Evolutionary conservation across 1,140 invertebrate species (phyloP).

Genomic region (Drosophila equinoxialis): DNA sequence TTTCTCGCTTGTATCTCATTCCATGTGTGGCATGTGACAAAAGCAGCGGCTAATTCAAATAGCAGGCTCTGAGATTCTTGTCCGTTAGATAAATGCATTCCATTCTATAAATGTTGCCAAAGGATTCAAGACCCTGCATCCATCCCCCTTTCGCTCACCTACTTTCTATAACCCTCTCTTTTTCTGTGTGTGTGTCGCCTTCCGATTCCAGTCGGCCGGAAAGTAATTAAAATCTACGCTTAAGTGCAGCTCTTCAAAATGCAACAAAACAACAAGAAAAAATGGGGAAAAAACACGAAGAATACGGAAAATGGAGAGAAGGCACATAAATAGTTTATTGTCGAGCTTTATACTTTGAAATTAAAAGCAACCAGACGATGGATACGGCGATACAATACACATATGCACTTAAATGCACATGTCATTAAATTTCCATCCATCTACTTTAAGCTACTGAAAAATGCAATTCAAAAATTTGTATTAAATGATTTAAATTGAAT

Average conservation of each 20-base stretch:
- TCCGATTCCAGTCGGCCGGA: conserved; percentile 77
- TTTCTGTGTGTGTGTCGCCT: conserved; percentile 41
- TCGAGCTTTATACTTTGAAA: conserved; percentile 15
- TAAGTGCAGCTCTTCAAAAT: conserved; percentile 73
- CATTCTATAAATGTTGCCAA: conserved; percentile 73
- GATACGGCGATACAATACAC: neutral
- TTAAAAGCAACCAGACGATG: conserved; percentile 15
- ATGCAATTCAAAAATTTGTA: no score
- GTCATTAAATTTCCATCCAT: no score
- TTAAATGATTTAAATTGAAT: no score
- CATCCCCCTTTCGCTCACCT: neutral
- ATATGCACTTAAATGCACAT: neutral
- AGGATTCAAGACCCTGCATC: conserved; percentile 36
- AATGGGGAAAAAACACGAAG: conserved; percentile 1
- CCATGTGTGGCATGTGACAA: conserved; percentile 45
- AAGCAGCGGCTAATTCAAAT: conserved; percentile 74
- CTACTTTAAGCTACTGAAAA: no score
- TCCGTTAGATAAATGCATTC: conserved; percentile 74
- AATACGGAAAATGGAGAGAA: neutral
- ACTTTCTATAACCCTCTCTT: no score
- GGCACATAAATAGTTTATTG: neutral
- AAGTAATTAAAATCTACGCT: conserved; percentile 81
- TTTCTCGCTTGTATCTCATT: neutral
- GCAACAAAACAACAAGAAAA: conserved; percentile 35
- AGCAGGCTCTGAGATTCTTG: conserved; percentile 38